These are phyloP conservation scores for Drosophila cardini DNA, from an alignment of 1,140 invertebrate species.

Conservation along the genomic window DNA sequence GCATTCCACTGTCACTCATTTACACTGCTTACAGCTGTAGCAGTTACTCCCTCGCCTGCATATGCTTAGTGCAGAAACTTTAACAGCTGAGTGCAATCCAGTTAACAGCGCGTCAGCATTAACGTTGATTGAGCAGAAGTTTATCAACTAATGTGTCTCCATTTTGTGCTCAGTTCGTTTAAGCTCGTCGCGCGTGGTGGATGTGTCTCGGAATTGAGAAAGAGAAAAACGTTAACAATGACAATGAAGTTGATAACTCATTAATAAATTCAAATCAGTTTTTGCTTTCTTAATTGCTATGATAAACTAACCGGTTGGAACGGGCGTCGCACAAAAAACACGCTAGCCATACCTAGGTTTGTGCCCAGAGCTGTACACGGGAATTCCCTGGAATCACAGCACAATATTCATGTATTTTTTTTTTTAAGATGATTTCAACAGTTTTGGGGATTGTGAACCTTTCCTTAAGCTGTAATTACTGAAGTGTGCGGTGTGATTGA, in stretches of 20 bases:
- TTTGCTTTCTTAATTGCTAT: constrained; percentile 44
- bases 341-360: constrained; percentile 6
- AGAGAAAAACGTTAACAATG: constrained; percentile 14
- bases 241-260: constrained; percentile 38
- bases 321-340: constrained; percentile 11
- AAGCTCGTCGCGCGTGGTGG: constrained; percentile 20
- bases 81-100: no score
- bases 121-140: not conserved
- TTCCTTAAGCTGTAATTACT: not conserved
- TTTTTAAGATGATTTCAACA: not conserved
- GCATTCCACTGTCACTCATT: not conserved
- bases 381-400: constrained; percentile 23
- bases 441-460: not conserved
- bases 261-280: constrained; percentile 41
- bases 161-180: constrained; percentile 32
- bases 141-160: constrained; percentile 25
- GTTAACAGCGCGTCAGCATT: no score
- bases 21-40: not conserved
- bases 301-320: constrained; percentile 45
- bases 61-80: no score
- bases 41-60: not conserved
- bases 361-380: constrained; percentile 10
- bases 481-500: constrained; percentile 5
- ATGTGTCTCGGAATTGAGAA: constrained; percentile 14
- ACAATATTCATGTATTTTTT: not conserved